Conservation (phyloP, 1,140 invertebrate genomes). For the Nymphalis io region DNA sequence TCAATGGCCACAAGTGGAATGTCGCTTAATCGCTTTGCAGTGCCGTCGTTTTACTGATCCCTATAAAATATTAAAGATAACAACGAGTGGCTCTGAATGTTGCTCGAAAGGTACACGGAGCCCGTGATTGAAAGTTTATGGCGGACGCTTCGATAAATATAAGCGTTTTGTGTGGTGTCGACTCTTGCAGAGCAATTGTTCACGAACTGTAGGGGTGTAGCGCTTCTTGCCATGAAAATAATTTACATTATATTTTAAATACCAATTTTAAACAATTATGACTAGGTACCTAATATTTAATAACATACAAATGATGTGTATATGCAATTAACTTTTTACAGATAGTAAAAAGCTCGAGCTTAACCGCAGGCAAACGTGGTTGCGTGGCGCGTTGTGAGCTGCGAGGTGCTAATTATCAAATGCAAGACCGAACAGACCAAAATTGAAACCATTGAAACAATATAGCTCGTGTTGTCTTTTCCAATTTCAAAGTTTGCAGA, state of each 20-base stretch:
- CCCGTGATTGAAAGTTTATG: slow-evolving; percentile 73
- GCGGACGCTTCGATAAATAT: slow-evolving; percentile 64
- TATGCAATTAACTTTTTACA: too few species aligned
- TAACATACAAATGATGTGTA: too few species aligned
- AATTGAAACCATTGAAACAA: slow-evolving; percentile 80
- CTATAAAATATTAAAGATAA: slow-evolving; percentile 80
- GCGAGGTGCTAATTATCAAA: slow-evolving; percentile 79
- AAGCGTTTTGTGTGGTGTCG: slow-evolving; percentile 51
- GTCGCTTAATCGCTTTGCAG: slow-evolving; percentile 74
- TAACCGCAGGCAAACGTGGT: neutral
- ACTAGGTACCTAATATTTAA: too few species aligned
- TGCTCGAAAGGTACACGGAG: slow-evolving; percentile 54
- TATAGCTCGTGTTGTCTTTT: slow-evolving; percentile 74
- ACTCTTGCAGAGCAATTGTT: slow-evolving; percentile 59
- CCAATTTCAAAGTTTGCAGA: slow-evolving; percentile 79
- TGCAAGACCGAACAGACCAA: slow-evolving; percentile 73
- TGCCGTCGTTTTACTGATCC: slow-evolving; percentile 77
- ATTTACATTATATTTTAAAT: slow-evolving; percentile 1
- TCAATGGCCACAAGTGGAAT: slow-evolving; percentile 59
- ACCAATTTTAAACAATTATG: neutral
- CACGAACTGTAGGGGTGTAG: slow-evolving; percentile 32
- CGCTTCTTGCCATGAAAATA: neutral
- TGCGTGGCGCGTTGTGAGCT: slow-evolving; percentile 42
- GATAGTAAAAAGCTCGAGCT: neutral
- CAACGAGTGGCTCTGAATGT: slow-evolving; percentile 66